Base-by-base conservation (phyloP, 2,797 vertebrate species). In the Iguana delicatissima region DNA sequence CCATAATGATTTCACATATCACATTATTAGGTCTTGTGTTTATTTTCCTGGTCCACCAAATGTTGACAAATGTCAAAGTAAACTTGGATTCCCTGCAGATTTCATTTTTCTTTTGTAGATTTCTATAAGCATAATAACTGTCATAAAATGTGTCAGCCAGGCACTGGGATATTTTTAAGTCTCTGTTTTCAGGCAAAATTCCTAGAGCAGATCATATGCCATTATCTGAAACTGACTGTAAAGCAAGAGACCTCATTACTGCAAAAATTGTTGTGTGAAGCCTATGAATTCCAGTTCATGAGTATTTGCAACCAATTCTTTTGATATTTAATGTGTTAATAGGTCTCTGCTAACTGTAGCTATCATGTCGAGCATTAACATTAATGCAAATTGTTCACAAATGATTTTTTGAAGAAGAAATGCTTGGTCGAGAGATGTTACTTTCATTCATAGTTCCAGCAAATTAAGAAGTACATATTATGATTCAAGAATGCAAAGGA, bases 161-260 rank as follows among this genome's bases (percentile, higher is more conserved):
- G 86, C 52, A 55, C 80, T 77, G 50, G 81, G 42, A 92, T 93
- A 93, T 92, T 93, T 94, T 91, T 89, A 90, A 89, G 84, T 26
- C 67, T 52, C 82, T 79, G 52, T 55, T 84, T 87, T 86, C 88
- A 62, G 72, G 87, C 92, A 93, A 80, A 90, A 91, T 95, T 94
- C 42, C 85, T 87, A 83, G 83, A 90, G 22, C 77, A 59, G 52
- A 91, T 91, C 92, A 89, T 57, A 87, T 91, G 94, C 38, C 50
- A 79, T n/a, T 94, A 91, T 88, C 89, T 93, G 85, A 93, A 91
- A 89, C 73, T 6, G 86, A 18, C 72, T 80, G 82, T 85, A 90
- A 81, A 80, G 91, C 87, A 88, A 92, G 91, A 94, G 79, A 38
- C 89, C 93, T 96, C 94, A 92, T 96, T 95, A 86, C 69, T 91